phyloP scores from a whole-genome alignment of 1,140 invertebrate species.

The Lepidurus apus region DNA sequence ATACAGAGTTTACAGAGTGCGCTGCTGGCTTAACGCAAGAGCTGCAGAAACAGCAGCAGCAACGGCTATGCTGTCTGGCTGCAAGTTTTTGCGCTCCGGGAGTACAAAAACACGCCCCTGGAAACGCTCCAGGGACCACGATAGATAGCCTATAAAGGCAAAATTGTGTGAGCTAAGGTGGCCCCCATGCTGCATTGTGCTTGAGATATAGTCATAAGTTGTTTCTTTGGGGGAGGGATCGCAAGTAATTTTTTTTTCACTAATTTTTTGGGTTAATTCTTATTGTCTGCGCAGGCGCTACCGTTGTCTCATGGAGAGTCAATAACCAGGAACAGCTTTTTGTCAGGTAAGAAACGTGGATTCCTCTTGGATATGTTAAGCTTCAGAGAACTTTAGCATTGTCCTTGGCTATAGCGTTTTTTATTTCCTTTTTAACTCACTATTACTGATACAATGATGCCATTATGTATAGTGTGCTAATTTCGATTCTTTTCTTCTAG shows the following conservation, averaged over 20 bases:
- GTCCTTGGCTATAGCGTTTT: background rate
- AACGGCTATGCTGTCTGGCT: background rate
- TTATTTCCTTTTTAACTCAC: background rate
- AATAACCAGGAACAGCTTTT: slow-evolving; percentile 92
- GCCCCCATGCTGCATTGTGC: background rate
- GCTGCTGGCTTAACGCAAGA: background rate
- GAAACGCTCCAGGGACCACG: background rate
- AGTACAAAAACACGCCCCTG: slow-evolving; percentile 5
- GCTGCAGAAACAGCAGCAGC: background rate
- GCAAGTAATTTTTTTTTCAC: background rate
- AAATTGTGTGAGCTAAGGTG: background rate
- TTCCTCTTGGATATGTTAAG: slow-evolving; percentile 23
- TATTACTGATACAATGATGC: background rate
- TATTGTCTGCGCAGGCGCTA: slow-evolving; percentile 66
- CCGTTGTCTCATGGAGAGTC: slow-evolving; percentile 87
- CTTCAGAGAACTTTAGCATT: background rate
- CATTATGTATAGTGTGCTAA: background rate
- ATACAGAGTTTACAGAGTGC: background rate
- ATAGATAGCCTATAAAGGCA: background rate
- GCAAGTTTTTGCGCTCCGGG: background rate
- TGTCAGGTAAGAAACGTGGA: slow-evolving; percentile 29
- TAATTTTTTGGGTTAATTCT: slow-evolving; percentile 23
- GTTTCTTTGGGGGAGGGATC: background rate
- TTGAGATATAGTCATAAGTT: too few relatives aligned
- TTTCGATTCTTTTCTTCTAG: slow-evolving; percentile 48